Base-by-base conservation (phyloP, 2,888 invertebrate species). In the Drosophila affinis region DNA sequence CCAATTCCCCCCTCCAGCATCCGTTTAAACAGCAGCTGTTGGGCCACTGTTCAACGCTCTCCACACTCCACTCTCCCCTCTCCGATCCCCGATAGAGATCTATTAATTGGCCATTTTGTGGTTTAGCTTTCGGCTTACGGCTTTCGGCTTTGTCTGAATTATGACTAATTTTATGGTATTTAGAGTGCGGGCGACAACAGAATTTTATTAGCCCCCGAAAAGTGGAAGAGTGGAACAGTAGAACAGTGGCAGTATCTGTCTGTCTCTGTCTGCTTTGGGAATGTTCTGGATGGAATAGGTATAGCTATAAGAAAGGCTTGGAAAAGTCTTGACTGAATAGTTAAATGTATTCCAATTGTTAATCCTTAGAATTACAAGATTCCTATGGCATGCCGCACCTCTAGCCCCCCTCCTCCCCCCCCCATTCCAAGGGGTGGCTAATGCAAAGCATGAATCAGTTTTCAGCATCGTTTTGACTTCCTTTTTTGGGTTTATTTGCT, bases 111-210 rank as follows among this genome's bases (percentile, higher is more conserved):
- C 72, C 76, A 65, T 75, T 76, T 62, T 53, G 45, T 51, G 44
- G 53, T 18, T 48, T 57, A 63, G 71, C 69, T 56, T 63, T 65
- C 49, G 56, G 49, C 46, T 63, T 64, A 24, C 24, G 24, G 24
- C 24, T 3, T 64, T 59, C 58, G 56, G 44, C 62, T 59, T 61
- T 70, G 72, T 70, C 82, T 74, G 63, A 84, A 62, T 69, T 69
- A 78, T 85, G 89, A 89, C 86, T 87, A 89, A 85, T 63, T 73
- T 67, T 12, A 14, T 63, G 83, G 86, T 75, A 85, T 85, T 85
- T 85, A 82, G 88, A 85, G 89, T 87, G 85, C 85, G 56, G 72
- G 44, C 75, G 62, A 71, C 53, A 32, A 51, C 65, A 34, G 57
- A 45, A 49, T 58, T 45, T 45, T 6, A 39, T 39, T 39, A 39